These are phyloP conservation scores for Athalia cordata DNA, from an alignment of 2,888 invertebrate genomes.

Conservation along the genomic window DNA sequence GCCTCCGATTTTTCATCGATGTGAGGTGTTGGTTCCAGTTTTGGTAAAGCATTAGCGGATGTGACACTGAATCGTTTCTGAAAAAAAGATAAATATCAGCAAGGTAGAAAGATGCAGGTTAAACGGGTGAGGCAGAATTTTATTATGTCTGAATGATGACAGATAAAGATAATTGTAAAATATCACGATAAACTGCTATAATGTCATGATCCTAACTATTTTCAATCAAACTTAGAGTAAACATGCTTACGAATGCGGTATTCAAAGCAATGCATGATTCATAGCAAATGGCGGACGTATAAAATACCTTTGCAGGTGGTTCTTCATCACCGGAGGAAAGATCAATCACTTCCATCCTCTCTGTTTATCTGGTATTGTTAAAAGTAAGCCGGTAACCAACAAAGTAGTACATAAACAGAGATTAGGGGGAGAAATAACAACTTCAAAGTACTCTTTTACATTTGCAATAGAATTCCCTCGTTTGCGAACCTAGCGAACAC, in stretches of 20 bases:
- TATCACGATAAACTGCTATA: background rate
- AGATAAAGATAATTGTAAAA: background rate
- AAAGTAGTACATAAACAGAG: no score
- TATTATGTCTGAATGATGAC: background rate
- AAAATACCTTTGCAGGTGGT: slow-evolving; percentile 29
- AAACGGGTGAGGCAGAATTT: background rate
- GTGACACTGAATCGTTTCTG: background rate
- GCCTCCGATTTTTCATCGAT: background rate
- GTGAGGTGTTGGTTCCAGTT: background rate
- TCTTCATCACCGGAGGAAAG: slow-evolving; percentile 35
- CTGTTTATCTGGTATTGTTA: no score
- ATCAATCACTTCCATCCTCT: slow-evolving; percentile 27
- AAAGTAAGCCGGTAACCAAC: no score
- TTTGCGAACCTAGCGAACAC: no score
- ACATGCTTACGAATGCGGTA: no score
- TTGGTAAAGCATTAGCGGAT: background rate
- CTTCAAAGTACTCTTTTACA: no score
- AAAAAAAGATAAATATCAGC: background rate
- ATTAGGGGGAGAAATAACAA: no score
- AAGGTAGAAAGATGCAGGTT: no score
- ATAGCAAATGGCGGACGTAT: background rate
- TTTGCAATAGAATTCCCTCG: no score
- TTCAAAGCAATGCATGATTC: background rate
- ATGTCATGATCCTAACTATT: no score
- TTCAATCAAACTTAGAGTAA: no score